A percentile compares a stretch with the other conserved stretches of the same genome.
Conservation (phyloP, 2,113 vertebrate species). For the Carlito syrichta region DNA sequence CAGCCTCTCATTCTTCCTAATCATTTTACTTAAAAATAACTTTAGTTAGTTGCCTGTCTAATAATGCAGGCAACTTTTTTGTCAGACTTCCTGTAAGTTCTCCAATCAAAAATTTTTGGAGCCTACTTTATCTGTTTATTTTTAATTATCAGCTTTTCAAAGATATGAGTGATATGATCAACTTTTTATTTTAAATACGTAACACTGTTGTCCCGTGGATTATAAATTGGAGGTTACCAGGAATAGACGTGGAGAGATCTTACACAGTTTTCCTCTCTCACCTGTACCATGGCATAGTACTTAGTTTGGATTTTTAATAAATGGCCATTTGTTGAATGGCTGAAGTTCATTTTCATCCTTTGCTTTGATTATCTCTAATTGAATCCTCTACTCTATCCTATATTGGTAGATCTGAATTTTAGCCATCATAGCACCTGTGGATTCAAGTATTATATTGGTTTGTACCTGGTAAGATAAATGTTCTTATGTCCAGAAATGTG, state of each 20-base stretch:
- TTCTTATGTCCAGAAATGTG: not conserved
- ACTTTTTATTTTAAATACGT: not conserved
- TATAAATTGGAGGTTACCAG: not conserved
- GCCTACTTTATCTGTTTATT: not conserved
- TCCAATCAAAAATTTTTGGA: not conserved
- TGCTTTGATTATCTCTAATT: not conserved
- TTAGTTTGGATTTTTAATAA: conserved; percentile 20
- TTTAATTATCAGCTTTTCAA: not conserved
- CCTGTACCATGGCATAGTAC: not conserved
- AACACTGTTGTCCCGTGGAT: not conserved
- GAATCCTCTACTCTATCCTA: not conserved
- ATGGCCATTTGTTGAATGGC: not conserved
- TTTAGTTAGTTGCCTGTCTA: not conserved
- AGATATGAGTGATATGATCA: not conserved
- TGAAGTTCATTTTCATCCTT: conserved; percentile 12
- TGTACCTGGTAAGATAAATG: not conserved
- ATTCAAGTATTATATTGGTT: not conserved
- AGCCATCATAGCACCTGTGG: not conserved
- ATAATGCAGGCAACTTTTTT: not conserved
- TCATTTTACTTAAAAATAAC: conserved; percentile 36
- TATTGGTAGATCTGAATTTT: not conserved
- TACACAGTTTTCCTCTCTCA: not conserved
- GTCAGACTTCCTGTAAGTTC: not conserved
- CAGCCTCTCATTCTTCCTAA: not conserved
- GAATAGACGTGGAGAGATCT: not conserved